Base-by-base conservation (phyloP, 2,888 invertebrate species). In the Charanyca ferruginea region DNA sequence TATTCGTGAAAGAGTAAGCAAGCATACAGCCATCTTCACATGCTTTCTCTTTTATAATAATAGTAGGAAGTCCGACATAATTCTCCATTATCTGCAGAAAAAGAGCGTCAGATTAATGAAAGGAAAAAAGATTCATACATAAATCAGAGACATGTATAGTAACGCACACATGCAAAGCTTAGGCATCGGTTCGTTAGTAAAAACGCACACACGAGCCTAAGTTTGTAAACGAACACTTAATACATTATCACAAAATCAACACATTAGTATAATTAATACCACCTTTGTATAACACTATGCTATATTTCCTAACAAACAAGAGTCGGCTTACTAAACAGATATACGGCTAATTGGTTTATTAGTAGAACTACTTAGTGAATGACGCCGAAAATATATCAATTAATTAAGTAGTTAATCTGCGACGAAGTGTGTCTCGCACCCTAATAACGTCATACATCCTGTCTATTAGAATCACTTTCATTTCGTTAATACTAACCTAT, bases 261-360 rank as follows among this genome's bases (percentile, higher is more conserved):
- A 76, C 76, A 79, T 76, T 79, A 79, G 64, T 74, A 38, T 66
- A 74, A 74, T 79, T 51, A 73, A 65, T 65, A 73, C 61, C 22
- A 73, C 79, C 53, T 52, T 45, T 48, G 54, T 73, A 35, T 25
- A 25, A 23, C 35, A 42, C 51, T 11, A 47, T 20, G 13, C 23
- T 13, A 55, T 53, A 61, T 41, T 66, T 73, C 57, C 38, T 52
- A 52, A 23, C 74, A 73, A 66, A 78, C 58, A 73, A 61, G 58
- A 51, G 57, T 75, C 44, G 23, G 61, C 35, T 75, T 66, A 66
- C 79, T 32, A 73, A 61, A 59, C 44, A 59, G 45, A 66, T 58
- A 71, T 38, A 49, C 35, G 8, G 7, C 49, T 66, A 66, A 65
- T 72, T 61, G 44, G 42, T 61, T 41, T 73, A 55, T 44, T 62